A percentile compares a stretch with the other conserved stretches of the same genome.
phyloP scores from a whole-genome alignment of 1,140 invertebrate genomes.

The Bombus confusus region DNA sequence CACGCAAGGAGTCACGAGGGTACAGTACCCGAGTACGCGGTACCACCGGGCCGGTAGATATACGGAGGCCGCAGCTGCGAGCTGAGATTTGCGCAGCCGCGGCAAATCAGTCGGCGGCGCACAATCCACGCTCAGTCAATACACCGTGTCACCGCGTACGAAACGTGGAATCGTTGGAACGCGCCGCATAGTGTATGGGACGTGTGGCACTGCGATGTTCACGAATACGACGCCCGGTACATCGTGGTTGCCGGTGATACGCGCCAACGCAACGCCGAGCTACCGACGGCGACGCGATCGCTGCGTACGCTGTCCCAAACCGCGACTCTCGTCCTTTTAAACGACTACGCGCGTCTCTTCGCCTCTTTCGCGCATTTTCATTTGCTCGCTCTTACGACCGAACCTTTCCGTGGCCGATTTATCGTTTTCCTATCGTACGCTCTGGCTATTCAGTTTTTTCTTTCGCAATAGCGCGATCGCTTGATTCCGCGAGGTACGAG shows the following conservation, averaged over 20 bases:
- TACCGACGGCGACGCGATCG: background rate
- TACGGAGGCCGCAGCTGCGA: conserved; percentile 35
- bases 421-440: too few species aligned
- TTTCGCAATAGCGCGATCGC: too few species aligned
- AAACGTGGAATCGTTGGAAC: conserved; percentile 57
- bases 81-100: conserved; percentile 76
- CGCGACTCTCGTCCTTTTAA: too few species aligned
- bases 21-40: conserved; percentile 48
- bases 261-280: too few species aligned
- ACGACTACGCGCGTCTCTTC: too few species aligned
- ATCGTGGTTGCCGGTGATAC: background rate
- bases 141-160: conserved; percentile 73
- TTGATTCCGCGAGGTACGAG: too few species aligned
- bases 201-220: background rate
- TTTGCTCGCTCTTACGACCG: too few species aligned
- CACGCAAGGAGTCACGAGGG: conserved; percentile 42
- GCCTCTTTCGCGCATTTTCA: too few species aligned
- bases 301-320: too few species aligned
- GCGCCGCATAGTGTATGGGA: conserved; percentile 20
- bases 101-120: conserved; percentile 76
- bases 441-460: too few species aligned
- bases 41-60: conserved; percentile 48
- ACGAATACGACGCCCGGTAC: conserved; percentile 12
- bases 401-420: too few species aligned
- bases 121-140: conserved; percentile 80